These are phyloP conservation scores for Aratinga solstitialis DNA, from an alignment of 2,797 vertebrate genomes.

Conservation along the genomic window DNA sequence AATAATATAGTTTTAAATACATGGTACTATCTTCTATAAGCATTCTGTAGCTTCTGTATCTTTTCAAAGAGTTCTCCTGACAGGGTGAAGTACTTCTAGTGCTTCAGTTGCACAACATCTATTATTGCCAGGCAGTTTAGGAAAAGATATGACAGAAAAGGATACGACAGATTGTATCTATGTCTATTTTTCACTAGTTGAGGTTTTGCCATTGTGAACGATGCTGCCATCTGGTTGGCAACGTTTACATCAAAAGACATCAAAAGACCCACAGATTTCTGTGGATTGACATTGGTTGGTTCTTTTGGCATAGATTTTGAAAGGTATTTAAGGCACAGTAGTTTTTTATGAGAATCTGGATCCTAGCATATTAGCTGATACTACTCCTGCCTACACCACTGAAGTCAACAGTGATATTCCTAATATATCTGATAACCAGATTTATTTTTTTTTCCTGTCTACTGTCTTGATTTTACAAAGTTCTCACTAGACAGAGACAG, in stretches of 20 bases:
- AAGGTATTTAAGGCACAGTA: background rate
- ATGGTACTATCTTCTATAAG: background rate
- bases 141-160: background rate
- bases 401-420: background rate
- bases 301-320: background rate
- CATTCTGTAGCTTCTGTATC: background rate
- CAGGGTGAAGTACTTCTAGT: background rate
- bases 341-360: background rate
- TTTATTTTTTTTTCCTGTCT: background rate
- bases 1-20: background rate
- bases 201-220: background rate
- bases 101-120: background rate
- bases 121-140: background rate
- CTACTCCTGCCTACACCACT: background rate
- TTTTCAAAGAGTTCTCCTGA: background rate
- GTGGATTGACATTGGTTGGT: background rate
- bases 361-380: background rate
- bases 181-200: background rate
- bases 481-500: background rate
- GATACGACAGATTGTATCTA: background rate
- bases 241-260: background rate
- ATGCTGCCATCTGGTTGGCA: background rate
- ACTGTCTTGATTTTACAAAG: background rate
- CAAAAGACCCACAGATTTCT: background rate
- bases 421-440: background rate